phyloP scores from a whole-genome alignment of 2,888 invertebrate species.

The Psylliodes chrysocephalus region DNA sequence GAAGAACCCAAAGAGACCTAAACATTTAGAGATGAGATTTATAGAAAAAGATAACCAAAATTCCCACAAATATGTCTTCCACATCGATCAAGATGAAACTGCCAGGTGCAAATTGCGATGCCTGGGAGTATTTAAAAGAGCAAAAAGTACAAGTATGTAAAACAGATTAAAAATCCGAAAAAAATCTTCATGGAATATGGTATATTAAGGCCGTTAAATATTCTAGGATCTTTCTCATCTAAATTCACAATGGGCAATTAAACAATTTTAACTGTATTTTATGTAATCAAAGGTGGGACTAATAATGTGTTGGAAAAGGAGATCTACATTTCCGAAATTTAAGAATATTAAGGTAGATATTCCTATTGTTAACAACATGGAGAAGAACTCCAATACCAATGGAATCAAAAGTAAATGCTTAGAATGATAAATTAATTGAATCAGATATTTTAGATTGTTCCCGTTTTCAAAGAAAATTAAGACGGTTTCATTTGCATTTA shows the following conservation, averaged over 20 bases:
- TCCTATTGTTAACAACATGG: conserved; percentile 37
- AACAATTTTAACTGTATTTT: conserved; percentile 39
- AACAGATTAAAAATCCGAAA: conserved; percentile 6
- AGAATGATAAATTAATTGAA: conserved; percentile 41
- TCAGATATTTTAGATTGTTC: conserved; percentile 56
- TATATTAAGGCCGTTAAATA: background rate
- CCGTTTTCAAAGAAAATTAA: conserved; percentile 45
- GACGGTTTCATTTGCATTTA: conserved; percentile 56
- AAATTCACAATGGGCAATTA: conserved; percentile 28
- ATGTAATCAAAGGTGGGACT: conserved; percentile 39
- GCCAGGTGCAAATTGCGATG: conserved; percentile 33
- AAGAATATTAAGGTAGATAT: conserved; percentile 39
- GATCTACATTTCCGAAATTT: conserved; percentile 41
- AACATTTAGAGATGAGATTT: conserved; percentile 12
- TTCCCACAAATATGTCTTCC: background rate
- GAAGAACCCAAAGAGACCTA: background rate
- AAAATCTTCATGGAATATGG: conserved; percentile 35
- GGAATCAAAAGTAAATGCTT: conserved; percentile 35
- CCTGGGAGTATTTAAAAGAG: conserved; percentile 35
- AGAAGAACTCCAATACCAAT: conserved; percentile 39
- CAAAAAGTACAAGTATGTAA: conserved; percentile 36
- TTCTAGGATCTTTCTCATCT: conserved; percentile 11
- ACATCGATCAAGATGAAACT: conserved; percentile 28
- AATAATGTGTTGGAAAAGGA: conserved; percentile 43
- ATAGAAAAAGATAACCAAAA: background rate